phyloP scores from a whole-genome alignment of 2,888 invertebrate genomes.

The Polydrusus tereticollis region DNA sequence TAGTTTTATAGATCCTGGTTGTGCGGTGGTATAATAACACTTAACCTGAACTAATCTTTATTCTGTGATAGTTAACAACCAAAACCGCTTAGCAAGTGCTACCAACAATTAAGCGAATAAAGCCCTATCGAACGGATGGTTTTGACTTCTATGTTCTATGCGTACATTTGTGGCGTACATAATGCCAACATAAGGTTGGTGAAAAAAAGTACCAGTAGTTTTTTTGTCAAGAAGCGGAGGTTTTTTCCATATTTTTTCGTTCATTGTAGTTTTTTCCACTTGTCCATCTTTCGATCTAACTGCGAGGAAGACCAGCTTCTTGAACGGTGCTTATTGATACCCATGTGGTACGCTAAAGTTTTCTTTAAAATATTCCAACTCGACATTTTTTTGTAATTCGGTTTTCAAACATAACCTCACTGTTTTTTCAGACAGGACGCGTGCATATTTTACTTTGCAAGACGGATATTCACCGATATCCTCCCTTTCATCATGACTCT shows the following conservation, averaged over 20 bases:
- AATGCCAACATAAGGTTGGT: not conserved
- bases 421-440: conserved; percentile 44
- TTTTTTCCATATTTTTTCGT: conserved; percentile 14
- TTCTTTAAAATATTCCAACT: conserved; percentile 7
- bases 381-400: conserved; percentile 25
- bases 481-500: conserved; percentile 58
- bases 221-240: conserved; percentile 4
- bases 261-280: conserved; percentile 5
- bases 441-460: conserved; percentile 50
- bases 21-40: no score
- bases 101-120: no score
- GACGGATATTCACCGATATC: conserved; percentile 50
- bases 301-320: not conserved
- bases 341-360: conserved; percentile 6
- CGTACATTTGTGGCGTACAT: no score
- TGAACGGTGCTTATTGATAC: not conserved
- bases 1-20: no score
- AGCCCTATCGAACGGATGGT: no score
- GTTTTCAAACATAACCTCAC: conserved; percentile 36
- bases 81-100: no score
- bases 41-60: no score
- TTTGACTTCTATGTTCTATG: no score
- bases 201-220: not conserved
- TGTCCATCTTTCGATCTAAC: not conserved
- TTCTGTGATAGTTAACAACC: no score